Evolutionary conservation across 1,140 invertebrate species (phyloP).

Genomic region (Cherax quadricarinatus): DNA sequence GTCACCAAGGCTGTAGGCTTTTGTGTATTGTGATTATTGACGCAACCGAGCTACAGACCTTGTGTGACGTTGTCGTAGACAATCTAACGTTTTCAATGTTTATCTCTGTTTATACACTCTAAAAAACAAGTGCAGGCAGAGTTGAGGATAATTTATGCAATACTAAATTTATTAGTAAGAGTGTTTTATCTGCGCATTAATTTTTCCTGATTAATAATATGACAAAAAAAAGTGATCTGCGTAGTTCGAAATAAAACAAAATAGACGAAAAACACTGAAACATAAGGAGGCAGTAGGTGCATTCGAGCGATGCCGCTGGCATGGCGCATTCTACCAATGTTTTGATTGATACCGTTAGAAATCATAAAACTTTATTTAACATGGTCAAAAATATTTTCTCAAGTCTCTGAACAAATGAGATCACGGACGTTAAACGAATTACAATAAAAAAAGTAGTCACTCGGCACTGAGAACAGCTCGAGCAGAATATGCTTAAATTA

Average conservation of each 20-base stretch:
- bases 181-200: neutral
- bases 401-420: neutral
- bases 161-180: neutral
- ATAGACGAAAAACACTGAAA: neutral
- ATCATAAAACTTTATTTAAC: neutral
- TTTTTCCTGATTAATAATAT: neutral
- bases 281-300: neutral
- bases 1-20: neutral
- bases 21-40: neutral
- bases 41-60: slow-evolving; percentile 5
- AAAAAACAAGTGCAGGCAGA: neutral
- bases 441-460: neutral
- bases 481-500: neutral
- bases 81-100: neutral
- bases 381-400: neutral
- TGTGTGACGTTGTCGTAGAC: neutral
- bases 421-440: neutral
- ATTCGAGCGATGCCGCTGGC: neutral
- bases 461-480: neutral
- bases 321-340: neutral
- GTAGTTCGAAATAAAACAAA: neutral
- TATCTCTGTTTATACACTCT: neutral
- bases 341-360: neutral
- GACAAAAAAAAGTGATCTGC: neutral
- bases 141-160: neutral